Conservation (phyloP, 1,140 invertebrate species). For the Lepidurus arcticus region DNA sequence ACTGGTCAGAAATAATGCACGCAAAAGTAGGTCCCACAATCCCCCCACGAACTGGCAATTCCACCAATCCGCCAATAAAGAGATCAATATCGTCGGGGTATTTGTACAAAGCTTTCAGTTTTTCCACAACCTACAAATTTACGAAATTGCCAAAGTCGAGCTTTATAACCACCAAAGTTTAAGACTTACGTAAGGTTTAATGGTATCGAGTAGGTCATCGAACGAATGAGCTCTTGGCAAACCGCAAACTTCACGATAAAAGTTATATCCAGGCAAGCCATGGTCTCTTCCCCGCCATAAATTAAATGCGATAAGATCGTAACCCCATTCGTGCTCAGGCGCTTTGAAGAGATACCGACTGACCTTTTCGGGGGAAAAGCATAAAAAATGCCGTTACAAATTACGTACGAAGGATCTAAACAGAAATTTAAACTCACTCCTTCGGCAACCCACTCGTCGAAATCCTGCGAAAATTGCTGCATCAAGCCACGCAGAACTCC, state of each 20-base stretch:
- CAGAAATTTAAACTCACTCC: slow-evolving; percentile 24
- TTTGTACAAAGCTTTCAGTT: slow-evolving; percentile 39
- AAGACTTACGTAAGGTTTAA: slow-evolving; percentile 55
- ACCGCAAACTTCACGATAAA: slow-evolving; percentile 72
- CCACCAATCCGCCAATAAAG: slow-evolving; percentile 50
- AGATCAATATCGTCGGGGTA: slow-evolving; percentile 54
- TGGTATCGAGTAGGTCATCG: slow-evolving; percentile 66
- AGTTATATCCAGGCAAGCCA: slow-evolving; percentile 74
- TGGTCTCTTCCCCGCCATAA: slow-evolving; percentile 86
- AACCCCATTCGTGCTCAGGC: slow-evolving; percentile 58
- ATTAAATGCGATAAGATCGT: slow-evolving; percentile 74
- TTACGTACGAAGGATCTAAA: too few species aligned
- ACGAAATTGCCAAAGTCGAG: neutral
- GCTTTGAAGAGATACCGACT: slow-evolving; percentile 38
- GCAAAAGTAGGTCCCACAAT: slow-evolving; percentile 56
- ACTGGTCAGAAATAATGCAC: slow-evolving; percentile 55
- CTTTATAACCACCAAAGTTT: neutral
- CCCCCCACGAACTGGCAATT: slow-evolving; percentile 48
- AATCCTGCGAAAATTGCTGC: slow-evolving; percentile 33
- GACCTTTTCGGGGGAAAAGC: slow-evolving; percentile 31
- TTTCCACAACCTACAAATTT: slow-evolving; percentile 38
- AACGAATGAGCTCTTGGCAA: slow-evolving; percentile 63
- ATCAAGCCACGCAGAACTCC: slow-evolving; percentile 38
- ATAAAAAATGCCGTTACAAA: neutral
- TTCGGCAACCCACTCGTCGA: slow-evolving; percentile 30